A percentile compares a stretch with the other conserved stretches of the same genome.
Evolutionary conservation across 2,113 vertebrate species (phyloP).

Genomic region (Phoxinus phoxinus): DNA sequence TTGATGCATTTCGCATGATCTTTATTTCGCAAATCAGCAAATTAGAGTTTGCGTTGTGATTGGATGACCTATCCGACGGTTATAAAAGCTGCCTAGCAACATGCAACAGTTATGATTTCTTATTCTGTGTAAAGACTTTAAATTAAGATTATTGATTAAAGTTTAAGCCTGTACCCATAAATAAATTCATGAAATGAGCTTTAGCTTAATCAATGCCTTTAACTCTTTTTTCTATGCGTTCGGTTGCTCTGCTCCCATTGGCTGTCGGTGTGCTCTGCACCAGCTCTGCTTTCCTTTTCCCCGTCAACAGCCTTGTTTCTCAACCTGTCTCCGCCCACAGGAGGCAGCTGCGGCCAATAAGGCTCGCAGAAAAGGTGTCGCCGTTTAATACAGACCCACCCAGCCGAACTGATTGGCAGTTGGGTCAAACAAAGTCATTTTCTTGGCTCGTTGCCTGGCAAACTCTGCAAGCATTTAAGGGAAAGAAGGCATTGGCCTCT

Average conservation of each 20-base stretch:
- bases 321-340: constrained; percentile 66
- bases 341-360: constrained; percentile 90
- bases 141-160: constrained; percentile 15
- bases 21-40: neutral
- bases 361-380: constrained; percentile 84
- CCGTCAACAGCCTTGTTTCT: constrained; percentile 58
- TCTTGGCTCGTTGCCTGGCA: constrained; percentile 85
- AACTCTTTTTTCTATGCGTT: constrained; percentile 2
- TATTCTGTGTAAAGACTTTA: constrained; percentile 20
- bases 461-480: constrained; percentile 87
- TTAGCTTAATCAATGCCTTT: constrained; percentile 37
- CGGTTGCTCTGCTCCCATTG: constrained; percentile 38
- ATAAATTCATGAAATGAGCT: constrained; percentile 28
- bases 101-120: constrained; percentile 22
- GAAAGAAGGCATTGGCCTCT: constrained; percentile 61
- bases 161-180: neutral
- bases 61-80: constrained; percentile 5
- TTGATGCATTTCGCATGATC: neutral
- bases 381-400: constrained; percentile 94
- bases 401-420: constrained; percentile 93
- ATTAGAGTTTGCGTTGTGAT: constrained; percentile 18
- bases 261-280: constrained; percentile 45
- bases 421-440: constrained; percentile 93
- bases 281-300: constrained; percentile 55
- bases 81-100: constrained; percentile 52